Conservation (phyloP, 2,888 invertebrate genomes). For the Cosmopolites sordidus region DNA sequence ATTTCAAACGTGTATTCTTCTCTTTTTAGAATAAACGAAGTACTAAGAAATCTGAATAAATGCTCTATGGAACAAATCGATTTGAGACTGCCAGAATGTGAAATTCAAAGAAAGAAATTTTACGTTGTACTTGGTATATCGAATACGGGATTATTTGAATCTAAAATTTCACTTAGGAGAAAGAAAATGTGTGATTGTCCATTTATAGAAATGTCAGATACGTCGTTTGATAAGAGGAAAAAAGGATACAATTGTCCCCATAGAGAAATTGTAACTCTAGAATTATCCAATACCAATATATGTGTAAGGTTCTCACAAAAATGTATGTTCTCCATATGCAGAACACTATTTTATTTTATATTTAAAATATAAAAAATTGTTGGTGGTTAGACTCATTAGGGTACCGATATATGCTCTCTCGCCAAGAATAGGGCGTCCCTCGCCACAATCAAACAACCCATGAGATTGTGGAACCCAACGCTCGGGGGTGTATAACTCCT, state of each 20-base stretch:
- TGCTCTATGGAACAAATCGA: conserved; percentile 33
- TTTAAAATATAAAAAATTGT: too few species aligned
- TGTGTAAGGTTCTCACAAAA: conserved; percentile 37
- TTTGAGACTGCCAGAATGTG: conserved; percentile 39
- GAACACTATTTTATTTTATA: too few species aligned
- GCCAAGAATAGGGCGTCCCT: too few species aligned
- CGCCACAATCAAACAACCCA: too few species aligned
- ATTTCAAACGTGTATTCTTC: background rate
- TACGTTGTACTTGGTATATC: conserved; percentile 38
- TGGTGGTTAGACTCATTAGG: too few species aligned
- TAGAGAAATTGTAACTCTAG: conserved; percentile 38
- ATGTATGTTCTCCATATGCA: too few species aligned
- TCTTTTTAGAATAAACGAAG: conserved; percentile 38
- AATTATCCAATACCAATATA: conserved; percentile 36
- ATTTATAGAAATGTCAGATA: conserved; percentile 30
- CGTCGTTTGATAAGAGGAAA: conserved; percentile 35
- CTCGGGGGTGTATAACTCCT: too few species aligned
- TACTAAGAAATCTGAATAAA: conserved; percentile 33
- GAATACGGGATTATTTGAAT: conserved; percentile 38
- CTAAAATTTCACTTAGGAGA: conserved; percentile 38
- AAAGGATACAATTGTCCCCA: conserved; percentile 44
- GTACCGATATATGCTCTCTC: too few species aligned
- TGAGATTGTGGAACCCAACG: too few species aligned
- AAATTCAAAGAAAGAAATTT: conserved; percentile 35
- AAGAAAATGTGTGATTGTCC: conserved; percentile 43